Base-by-base conservation (phyloP, 2,797 vertebrate species). In the Acipenser oxyrinchus region DNA sequence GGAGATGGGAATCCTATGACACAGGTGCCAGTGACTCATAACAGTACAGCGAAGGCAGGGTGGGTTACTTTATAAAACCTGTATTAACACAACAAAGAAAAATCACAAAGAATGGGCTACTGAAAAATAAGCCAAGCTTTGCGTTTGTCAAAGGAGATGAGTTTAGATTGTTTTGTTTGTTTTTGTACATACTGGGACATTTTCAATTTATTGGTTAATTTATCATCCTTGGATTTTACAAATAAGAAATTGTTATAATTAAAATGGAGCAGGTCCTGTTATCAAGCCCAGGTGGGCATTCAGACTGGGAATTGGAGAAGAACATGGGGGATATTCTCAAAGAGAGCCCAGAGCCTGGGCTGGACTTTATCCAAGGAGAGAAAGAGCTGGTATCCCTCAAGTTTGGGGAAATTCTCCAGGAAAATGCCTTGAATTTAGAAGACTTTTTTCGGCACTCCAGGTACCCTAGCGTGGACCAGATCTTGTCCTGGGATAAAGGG, bases 291-390 rank as follows among this genome's bases (percentile, higher is more conserved):
- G 67, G 85, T 80, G 87, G 87, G 75, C 87, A 74, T 79, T 68
- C 83, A 0, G 88, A 88, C 77, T 90, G 89, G 90, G 86, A 88
- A 73, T 68, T 85, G 15, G 88, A 91, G 66, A 82, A 85, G 75
- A 73, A 83, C 75, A 74, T 64, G 10, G 69, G 69, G 51, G 67
- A 71, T 5, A 37, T 37, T 37, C 37, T 37, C 71, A 82, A 79
- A 72, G 73, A 77, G 60, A 77, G 71, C 63, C 78, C 76, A 23
- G 85, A 81, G 71, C 74, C 77, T 13, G 83, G 78, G 80, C 83
- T 87, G 78, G 80, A 79, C 76, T 86, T 85, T 74, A 76, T 75
- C 65, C 75, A 77, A 7, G 11, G 68, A 11, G 80, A 84, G 53
- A 71, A 71, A 63, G 72, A 71, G 13, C 65, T 79, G 48, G 76